phyloP scores from a whole-genome alignment of 2,113 vertebrate genomes.

The Macaca fascicularis region T2T-MFA8v1.1 NC_088381.1:167012001-167012500 shows the following conservation, averaged over 20 bases:
- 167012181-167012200: slow-evolving; percentile 61
- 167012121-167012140: slow-evolving; percentile 73
- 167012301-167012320: slow-evolving; percentile 80
- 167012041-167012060: neutral
- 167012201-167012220: slow-evolving; percentile 69
- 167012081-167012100: slow-evolving; percentile 54
- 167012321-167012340: slow-evolving; percentile 79
- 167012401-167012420: slow-evolving; percentile 78
- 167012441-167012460: slow-evolving; percentile 83
- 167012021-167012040: slow-evolving; percentile 16
- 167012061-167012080: slow-evolving; percentile 72
- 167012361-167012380: slow-evolving; percentile 83
- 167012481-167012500: slow-evolving; percentile 90
- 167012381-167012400: slow-evolving; percentile 84
- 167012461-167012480: slow-evolving; percentile 89
- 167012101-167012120: slow-evolving; percentile 45
- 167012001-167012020: slow-evolving; percentile 7
- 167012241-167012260: neutral
- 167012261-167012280: slow-evolving; percentile 76
- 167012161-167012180: slow-evolving; percentile 74
- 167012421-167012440: slow-evolving; percentile 84
- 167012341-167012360: slow-evolving; percentile 85
- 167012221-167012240: slow-evolving; percentile 21
- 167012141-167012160: slow-evolving; percentile 78
- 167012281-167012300: slow-evolving; percentile 70